Evolutionary conservation across 2,113 vertebrate species (phyloP), one percentile per base, ranked within the genome.

Genomic region (Pseudorasbora parva): DNA sequence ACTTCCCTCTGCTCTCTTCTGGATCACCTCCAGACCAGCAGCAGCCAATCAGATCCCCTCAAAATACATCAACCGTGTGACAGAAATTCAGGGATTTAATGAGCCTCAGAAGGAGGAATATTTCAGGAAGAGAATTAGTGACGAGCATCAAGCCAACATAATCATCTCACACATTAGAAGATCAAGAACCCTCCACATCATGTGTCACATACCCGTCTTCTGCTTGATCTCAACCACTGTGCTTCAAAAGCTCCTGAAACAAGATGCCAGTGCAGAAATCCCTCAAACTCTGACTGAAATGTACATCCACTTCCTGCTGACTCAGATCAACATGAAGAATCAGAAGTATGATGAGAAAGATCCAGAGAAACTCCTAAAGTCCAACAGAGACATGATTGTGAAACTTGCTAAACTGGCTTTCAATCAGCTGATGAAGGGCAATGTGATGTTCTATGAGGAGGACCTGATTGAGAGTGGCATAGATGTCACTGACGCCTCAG

Each of bases 261-360:
- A 27, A 60, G 59, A 60, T 60, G 4, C 12, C 10, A 27, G 59
- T 60, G 59, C 59, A 60, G 59, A 60, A 60, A 25, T 60, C 23
- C 59, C 59, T 60, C 59, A 25, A 60, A 60, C 23, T 27, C 59
- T 60, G 59, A 60, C 59, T 60, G 59, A 60, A 60, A 60, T 60
- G 23, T 60, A 60, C 59, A 60, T 27, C 59, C 59, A 60, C 11
- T 60, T 60, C 59, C 11, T 60, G 11, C 23, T 27, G 23, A 60
- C 23, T 60, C 59, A 60, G 59, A 14, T 60, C 23, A 60, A 60
- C 23, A 60, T 60, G 23, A 60, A 5, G 5, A 60, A 60, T 60
- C 59, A 60, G 59, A 60, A 60, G 11, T 14, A 60, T 60, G 57
- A 60, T 25, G 10, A 25, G 23, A 60, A 0, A 60, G 9, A 60